phyloP scores from a whole-genome alignment of 2,797 vertebrate genomes.

The Anas bahamensis region DNA sequence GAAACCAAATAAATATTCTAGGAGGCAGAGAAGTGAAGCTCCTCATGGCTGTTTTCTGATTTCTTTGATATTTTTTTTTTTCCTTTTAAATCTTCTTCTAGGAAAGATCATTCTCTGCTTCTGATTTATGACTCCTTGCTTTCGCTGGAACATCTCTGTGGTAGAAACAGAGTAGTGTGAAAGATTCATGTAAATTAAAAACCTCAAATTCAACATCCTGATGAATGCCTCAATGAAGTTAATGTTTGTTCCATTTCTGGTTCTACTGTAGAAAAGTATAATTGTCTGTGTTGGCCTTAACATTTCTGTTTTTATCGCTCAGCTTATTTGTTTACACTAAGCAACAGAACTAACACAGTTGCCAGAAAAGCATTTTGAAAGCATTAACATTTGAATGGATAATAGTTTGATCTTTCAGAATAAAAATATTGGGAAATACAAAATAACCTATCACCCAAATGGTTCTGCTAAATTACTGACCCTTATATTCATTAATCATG shows the following conservation, averaged over 20 bases:
- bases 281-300: slow-evolving; percentile 1
- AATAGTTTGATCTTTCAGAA: not conserved
- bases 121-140: not conserved
- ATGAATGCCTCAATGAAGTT: slow-evolving; percentile 20
- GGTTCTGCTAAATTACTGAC: not conserved
- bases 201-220: not conserved
- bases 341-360: not conserved
- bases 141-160: not conserved
- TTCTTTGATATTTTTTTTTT: not conserved
- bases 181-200: slow-evolving; percentile 20
- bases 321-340: not conserved
- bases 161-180: slow-evolving; percentile 7
- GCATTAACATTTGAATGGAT: not conserved
- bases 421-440: not conserved
- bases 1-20: not conserved
- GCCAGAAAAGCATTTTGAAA: slow-evolving; percentile 4
- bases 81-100: not conserved
- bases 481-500: slow-evolving; percentile 1
- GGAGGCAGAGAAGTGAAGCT: not conserved
- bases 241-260: slow-evolving; percentile 1
- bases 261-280: not conserved
- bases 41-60: not conserved
- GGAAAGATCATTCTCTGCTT: not conserved
- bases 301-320: not conserved
- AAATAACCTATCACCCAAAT: not conserved